These are phyloP conservation scores for Lepidocyrtoides sp. DNA, from an alignment of 2,888 invertebrate species.

Conservation along the genomic window DNA sequence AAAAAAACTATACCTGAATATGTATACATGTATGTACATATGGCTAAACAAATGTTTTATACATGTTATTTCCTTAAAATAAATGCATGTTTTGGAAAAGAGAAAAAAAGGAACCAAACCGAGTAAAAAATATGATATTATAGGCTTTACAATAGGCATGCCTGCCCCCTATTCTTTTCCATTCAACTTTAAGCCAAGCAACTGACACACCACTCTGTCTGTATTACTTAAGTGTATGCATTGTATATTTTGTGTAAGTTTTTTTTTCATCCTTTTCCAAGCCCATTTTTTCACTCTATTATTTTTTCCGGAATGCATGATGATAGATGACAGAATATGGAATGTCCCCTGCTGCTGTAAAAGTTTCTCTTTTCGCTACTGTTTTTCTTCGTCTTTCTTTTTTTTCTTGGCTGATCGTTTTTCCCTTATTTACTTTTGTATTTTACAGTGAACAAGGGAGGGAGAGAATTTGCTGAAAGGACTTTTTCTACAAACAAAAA, in stretches of 20 bases:
- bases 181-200: constrained; percentile 28
- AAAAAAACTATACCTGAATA: no score
- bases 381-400: neutral
- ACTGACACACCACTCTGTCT: constrained; percentile 12
- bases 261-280: neutral
- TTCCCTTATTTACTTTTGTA: neutral
- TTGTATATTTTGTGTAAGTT: neutral
- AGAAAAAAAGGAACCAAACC: neutral
- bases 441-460: neutral
- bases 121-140: neutral
- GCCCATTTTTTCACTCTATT: constrained; percentile 33
- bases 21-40: constrained; percentile 41
- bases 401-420: constrained; percentile 3
- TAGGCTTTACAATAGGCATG: constrained; percentile 33
- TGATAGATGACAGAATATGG: constrained; percentile 52
- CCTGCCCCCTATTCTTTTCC: constrained; percentile 1
- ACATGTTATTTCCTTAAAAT: no score
- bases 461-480: neutral
- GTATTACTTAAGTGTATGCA: neutral
- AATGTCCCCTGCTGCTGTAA: constrained; percentile 53
- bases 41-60: no score
- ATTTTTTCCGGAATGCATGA: constrained; percentile 44
- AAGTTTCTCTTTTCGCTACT: constrained; percentile 7
- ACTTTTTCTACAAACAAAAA: constrained; percentile 9
- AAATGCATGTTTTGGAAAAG: no score